Conservation (phyloP, 2,888 invertebrate genomes). For the Melieria omissa region DNA sequence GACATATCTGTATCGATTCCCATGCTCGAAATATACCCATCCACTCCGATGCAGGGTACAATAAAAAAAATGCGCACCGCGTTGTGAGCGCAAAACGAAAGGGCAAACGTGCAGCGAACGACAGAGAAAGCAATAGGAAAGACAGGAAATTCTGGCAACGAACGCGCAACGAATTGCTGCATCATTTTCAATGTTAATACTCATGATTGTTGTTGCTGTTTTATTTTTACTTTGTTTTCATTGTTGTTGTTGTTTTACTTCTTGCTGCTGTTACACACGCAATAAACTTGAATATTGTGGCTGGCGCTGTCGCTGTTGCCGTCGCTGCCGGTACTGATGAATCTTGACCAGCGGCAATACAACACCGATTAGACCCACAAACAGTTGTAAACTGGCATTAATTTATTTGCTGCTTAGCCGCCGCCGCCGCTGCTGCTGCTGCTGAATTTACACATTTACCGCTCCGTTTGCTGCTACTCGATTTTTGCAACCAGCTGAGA, state of each 20-base stretch:
- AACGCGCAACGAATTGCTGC: neutral
- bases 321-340: conserved; percentile 10
- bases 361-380: conserved; percentile 14
- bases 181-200: too few species aligned
- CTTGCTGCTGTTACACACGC: neutral
- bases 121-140: neutral
- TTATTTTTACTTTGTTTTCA: too few species aligned
- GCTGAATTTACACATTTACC: too few species aligned
- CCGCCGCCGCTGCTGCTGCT: too few species aligned
- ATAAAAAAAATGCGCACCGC: too few species aligned
- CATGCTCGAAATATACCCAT: too few species aligned
- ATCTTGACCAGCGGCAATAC: conserved; percentile 38
- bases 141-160: conserved; percentile 18
- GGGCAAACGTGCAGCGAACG: neutral
- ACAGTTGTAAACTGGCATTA: conserved; percentile 1
- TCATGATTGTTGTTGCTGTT: too few species aligned
- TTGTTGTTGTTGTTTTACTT: neutral
- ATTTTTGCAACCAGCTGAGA: too few species aligned
- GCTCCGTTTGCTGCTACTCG: too few species aligned
- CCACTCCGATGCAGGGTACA: too few species aligned
- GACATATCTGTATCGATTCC: too few species aligned
- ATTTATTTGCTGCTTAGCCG: conserved; percentile 10
- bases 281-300: neutral
- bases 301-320: neutral
- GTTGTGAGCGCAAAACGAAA: too few species aligned